Evolutionary conservation across 2,113 vertebrate genomes (phyloP), one percentile per base, ranked within the genome.

Genomic region (Aix galericulata): DNA sequence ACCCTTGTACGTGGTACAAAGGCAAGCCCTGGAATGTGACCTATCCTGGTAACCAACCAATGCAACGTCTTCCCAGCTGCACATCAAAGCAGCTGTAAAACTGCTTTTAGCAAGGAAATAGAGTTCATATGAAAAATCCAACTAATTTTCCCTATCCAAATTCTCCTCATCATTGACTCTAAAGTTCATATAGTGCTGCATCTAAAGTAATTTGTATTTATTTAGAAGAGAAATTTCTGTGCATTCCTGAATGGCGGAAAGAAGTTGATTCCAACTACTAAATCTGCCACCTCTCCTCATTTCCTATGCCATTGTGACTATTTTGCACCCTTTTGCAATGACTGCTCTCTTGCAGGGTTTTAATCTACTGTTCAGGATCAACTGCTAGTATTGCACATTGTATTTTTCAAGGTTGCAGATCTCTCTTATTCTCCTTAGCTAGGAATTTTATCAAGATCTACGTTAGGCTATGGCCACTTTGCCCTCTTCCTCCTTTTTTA

Each of bases 1-100:
- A 23, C 34, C 34, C 53, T 75, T 81, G 60, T 58, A 80, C 79
- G 59, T 12, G 13, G 44, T 84, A 77, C 71, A 89, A 50, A 82
- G 52, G 63, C 53, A 82, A 80, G 75, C 60, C 77, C 78, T 94
- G 82, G 89, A 75, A 87, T 53, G 58, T 93, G 90, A 87, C 85
- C 87, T 91, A 9, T 79, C 53, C 74, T 79, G 29, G 67, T 79
- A 60, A 85, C 74, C 36, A 56, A 82, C 9, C 71, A 88, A 81
- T 82, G 53, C 82, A 87, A 84, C 91, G 58, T 86, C 82, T 88
- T 82, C 50, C 75, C 84, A 95, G 89, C 89, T 94, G 58, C 84
- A 89, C 82, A 86, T 87, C 81, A 82, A 82, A 91, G 78, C 78
- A 79, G 58, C 59, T 87, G 38, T 56, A 79, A 93, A 94, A 86